Conservation (phyloP, 2,888 invertebrate species). For the Sceliomorpha sp. region DNA sequence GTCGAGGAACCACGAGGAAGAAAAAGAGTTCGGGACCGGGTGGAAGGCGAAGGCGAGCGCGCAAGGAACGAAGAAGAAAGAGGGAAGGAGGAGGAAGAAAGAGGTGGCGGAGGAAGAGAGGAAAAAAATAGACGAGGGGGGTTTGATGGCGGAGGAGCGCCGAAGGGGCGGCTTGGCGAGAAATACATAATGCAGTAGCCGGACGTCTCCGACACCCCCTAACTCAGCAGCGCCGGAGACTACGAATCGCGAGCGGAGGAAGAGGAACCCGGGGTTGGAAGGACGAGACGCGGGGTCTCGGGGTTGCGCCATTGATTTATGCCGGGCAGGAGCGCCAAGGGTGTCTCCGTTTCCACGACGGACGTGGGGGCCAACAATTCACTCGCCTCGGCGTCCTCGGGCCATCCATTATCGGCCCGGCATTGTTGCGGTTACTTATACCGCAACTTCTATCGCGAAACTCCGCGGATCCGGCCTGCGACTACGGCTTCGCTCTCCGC, state of each 20-base stretch:
- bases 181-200: constrained; percentile 81
- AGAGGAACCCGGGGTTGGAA: constrained; percentile 33
- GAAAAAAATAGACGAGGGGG: constrained; percentile 59
- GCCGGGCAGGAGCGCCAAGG: constrained; percentile 71
- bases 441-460: constrained; percentile 45
- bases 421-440: constrained; percentile 77
- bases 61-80: constrained; percentile 23
- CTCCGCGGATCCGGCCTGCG: neutral
- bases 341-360: constrained; percentile 70
- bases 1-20: constrained; percentile 54
- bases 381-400: constrained; percentile 76
- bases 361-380: constrained; percentile 79
- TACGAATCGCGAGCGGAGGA: constrained; percentile 30
- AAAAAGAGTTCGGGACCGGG: constrained; percentile 50
- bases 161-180: constrained; percentile 65
- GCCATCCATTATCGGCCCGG: constrained; percentile 76
- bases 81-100: constrained; percentile 30
- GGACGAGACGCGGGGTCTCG: constrained; percentile 46
- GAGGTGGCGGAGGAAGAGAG: constrained; percentile 56
- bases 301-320: constrained; percentile 79
- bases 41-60: constrained; percentile 20
- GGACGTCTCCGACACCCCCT: constrained; percentile 79
- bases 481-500: neutral
- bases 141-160: constrained; percentile 65
- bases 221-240: constrained; percentile 67